phyloP scores from a whole-genome alignment of 2,797 vertebrate species.

The Tamandua tetradactyla region DNA sequence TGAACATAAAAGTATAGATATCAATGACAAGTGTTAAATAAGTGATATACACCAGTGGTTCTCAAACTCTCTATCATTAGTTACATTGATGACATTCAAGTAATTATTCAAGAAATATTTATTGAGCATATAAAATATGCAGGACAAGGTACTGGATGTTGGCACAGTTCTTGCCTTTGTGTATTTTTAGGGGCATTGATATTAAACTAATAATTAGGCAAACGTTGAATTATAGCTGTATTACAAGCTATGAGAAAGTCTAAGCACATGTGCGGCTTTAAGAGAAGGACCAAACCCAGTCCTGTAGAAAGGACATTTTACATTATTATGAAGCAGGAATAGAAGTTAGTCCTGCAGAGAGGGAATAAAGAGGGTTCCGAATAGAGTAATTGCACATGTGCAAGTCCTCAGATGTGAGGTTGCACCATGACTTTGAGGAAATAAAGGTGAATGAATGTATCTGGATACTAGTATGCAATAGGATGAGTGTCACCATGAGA shows the following conservation, averaged over 20 bases:
- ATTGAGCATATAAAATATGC: not conserved
- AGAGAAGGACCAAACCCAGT: not conserved
- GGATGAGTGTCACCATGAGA: not conserved
- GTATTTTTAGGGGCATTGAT: not conserved
- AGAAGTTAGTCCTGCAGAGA: not conserved
- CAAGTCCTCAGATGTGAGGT: not conserved
- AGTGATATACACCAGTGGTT: not conserved
- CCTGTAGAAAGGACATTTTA: not conserved
- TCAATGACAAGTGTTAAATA: not conserved
- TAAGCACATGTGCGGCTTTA: not conserved
- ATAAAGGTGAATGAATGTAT: not conserved
- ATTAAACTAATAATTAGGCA: not conserved
- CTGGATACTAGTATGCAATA: not conserved
- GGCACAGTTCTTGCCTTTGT: not conserved
- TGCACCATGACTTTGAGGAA: not conserved
- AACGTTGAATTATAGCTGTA: not conserved
- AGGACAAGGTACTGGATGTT: not conserved
- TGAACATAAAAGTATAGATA: not conserved
- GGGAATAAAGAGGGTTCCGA: not conserved
- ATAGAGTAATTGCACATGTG: not conserved
- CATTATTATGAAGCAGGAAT: not conserved
- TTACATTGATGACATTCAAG: not conserved
- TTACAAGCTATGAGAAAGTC: not conserved
- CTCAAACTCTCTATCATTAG: not conserved
- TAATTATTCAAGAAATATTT: not conserved